Conservation (phyloP, 2,113 vertebrate genomes). For the Stomatorhinus ivindoensis region DNA sequence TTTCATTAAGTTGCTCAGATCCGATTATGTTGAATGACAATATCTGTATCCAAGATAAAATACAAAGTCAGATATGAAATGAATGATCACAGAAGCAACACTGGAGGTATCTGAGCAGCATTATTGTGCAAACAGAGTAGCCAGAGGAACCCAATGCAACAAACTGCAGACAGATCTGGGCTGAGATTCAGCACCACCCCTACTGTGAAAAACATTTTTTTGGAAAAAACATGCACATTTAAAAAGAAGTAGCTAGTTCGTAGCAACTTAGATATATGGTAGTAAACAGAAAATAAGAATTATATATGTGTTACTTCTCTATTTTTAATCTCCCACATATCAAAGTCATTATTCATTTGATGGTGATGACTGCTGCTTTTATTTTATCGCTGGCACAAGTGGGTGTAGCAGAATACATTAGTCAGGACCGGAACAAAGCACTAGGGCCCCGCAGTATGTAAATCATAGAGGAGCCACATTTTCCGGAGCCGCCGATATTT, state of each 20-base stretch:
- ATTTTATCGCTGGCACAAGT: constrained; percentile 1
- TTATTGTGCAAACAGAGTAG: not conserved
- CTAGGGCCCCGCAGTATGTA: not conserved
- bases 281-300: constrained; percentile 2
- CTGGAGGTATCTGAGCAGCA: not conserved
- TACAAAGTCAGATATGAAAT: not conserved
- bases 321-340: not conserved
- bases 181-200: not conserved
- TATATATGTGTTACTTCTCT: not conserved
- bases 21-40: not conserved
- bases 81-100: not conserved
- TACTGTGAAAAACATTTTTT: not conserved
- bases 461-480: constrained; percentile 8
- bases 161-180: not conserved
- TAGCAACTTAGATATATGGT: not conserved
- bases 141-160: not conserved
- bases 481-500: not conserved
- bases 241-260: not conserved
- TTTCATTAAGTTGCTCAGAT: not conserved
- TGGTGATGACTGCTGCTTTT: not conserved
- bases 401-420: constrained; percentile 10
- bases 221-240: not conserved
- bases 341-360: constrained; percentile 17
- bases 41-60: not conserved
- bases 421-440: constrained; percentile 2